Conservation (phyloP, 2,113 vertebrate genomes). For the Poeciliopsis turrubarensis region DNA sequence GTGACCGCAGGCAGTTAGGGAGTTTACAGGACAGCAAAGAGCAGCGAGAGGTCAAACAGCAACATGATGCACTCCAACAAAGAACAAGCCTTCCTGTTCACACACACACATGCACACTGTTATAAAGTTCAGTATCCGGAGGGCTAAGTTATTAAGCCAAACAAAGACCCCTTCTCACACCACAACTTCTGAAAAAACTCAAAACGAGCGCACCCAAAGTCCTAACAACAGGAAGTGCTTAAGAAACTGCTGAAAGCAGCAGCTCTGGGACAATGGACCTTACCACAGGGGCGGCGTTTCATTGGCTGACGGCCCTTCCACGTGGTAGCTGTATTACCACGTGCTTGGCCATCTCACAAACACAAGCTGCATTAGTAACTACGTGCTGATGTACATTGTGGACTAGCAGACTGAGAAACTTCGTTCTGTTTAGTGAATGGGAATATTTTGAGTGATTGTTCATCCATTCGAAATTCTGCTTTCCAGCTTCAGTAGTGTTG, state of each 20-base stretch:
- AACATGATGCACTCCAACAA: conserved; percentile 49
- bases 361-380: too few species aligned
- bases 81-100: conserved; percentile 45
- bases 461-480: too few species aligned
- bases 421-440: too few species aligned
- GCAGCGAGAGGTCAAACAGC: conserved; percentile 44
- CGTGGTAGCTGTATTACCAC: too few species aligned
- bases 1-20: conserved; percentile 48
- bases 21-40: conserved; percentile 33
- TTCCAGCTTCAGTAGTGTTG: too few species aligned
- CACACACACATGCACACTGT: conserved; percentile 6
- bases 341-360: too few species aligned
- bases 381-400: too few species aligned
- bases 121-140: conserved; percentile 28
- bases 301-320: too few species aligned
- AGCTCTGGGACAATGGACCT: conserved; percentile 41
- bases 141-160: conserved; percentile 48
- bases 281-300: too few species aligned
- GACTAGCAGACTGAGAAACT: too few species aligned
- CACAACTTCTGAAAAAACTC: conserved; percentile 50
- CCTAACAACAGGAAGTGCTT: conserved; percentile 60
- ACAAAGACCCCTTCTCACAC: conserved; percentile 64
- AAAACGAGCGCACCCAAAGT: conserved; percentile 52
- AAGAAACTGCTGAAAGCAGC: conserved; percentile 61
- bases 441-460: too few species aligned